Base-by-base conservation (phyloP, 1,140 invertebrate genomes). In the Caenorhabditis briggsae region DNA sequence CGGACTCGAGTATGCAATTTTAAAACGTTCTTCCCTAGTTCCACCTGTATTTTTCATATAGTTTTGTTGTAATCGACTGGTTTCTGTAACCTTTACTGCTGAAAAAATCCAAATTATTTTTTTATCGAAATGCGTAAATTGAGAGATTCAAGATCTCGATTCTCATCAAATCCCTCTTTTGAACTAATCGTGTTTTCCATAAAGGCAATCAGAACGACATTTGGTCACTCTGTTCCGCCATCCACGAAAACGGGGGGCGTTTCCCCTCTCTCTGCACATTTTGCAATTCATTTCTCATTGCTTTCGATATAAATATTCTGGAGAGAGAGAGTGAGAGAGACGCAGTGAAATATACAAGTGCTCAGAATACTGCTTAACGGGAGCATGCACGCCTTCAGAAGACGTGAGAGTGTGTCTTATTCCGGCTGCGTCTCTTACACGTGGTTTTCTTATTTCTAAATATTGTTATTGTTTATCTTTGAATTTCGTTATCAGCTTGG, bases 231-330 rank as follows among this genome's bases (percentile, higher is more conserved):
- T 20, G 33, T 33, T 33, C 33, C 33, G 33, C 20, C 25, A 8
- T 61, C 59, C 59, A 64, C 12, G 61, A 25, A 70, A 12, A 33
- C 33, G 33, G 33, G 33, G 70, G 25, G 20, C 46, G 14, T 50
- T 50, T 23, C 64, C 64, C 11, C 61, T 11, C 12, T 64, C n/a
- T 64, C 58, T 11, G 43, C n/a, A n/a, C 59, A 61, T 61, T 61
- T 61, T 61, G 59, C 70, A 50, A 78, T 50, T 78, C 70, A 78
- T 78, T 33, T 1, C 33, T 78, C 70, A 78, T 78, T 78, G 70
- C 70, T n/a, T 78, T 46, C 70, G 46, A 78, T 78, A 78, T 78
- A 78, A 50, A 78, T 78, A 78, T 50, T n/a, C 70, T 18, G 53
- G 70, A 78, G 70, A 78, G 18, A 78, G 70, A 78, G 70, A 78